Base-by-base conservation (phyloP, 2,888 invertebrate genomes). In the Acronicta aceris region DNA sequence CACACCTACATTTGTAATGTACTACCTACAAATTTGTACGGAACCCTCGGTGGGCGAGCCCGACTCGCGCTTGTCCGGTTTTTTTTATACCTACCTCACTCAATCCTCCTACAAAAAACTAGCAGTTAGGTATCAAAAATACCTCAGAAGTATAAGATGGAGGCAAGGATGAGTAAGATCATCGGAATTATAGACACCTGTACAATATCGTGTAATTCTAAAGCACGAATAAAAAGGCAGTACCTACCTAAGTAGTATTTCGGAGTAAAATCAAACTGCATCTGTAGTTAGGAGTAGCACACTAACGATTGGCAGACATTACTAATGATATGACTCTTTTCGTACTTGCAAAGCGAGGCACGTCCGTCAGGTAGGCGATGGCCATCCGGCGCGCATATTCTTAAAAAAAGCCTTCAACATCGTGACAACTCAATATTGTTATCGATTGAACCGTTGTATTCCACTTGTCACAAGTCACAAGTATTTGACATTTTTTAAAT, bases 301-400 rank as follows among this genome's bases (percentile, higher is more conserved):
- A 48, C 59, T 47, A 51, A 54, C 59, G 59, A 36, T 36, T 59
- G 45, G 63, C 60, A 65, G 59, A 59, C 65, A 78, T 78, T 76
- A 70, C 66, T 69, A 67, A 71, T 74, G 72, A 69, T 46, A 70
- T 75, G 71, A 67, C 64, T 76, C 72, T 69, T 52, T 65, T 63
- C 55, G 65, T 74, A 68, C 69, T 87, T 82, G 81, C 76, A 65
- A 87, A 74, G 71, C 87, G 30, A 59, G 57, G 77, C 88, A 88
- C 87, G 88, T 87, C 74, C 77, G 52, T 60, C 52, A 78, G 76
- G 73, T 74, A 79, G 76, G 81, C 79, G 73, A 65, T 65, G 65
- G 71, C 81, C 85, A 85, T 86, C 86, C 87, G 86, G 83, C 81
- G 76, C 77, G 76, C 79, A 78, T 81, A 82, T 81, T 78, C 79